A percentile compares a stretch with the other conserved stretches of the same genome.
phyloP scores from a whole-genome alignment of 2,888 invertebrate genomes.

The Koerneria pararmatus region DNA sequence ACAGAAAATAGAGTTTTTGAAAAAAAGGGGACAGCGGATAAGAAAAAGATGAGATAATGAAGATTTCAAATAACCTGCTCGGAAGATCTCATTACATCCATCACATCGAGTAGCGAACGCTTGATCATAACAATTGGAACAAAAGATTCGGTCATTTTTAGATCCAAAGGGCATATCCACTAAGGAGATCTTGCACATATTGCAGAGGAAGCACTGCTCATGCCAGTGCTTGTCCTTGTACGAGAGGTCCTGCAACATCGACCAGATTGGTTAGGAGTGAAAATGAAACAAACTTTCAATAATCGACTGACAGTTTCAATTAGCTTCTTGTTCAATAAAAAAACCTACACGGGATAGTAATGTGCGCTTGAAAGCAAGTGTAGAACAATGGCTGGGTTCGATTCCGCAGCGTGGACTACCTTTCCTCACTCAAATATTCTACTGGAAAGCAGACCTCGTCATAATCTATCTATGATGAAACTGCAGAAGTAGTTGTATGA shows the following conservation, averaged over 20 bases:
- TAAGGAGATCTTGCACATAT: conserved; percentile 89
- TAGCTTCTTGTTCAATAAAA: too few species aligned
- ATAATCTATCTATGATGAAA: too few species aligned
- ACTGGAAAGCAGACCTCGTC: too few species aligned
- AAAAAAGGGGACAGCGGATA: conserved; percentile 12
- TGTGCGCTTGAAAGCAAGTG: too few species aligned
- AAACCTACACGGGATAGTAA: too few species aligned
- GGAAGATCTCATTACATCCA: conserved; percentile 96
- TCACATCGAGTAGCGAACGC: conserved; percentile 98
- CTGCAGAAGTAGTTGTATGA: too few species aligned
- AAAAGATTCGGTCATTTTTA: conserved; percentile 83
- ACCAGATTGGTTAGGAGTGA: not conserved
- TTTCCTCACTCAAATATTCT: too few species aligned
- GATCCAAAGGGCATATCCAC: conserved; percentile 99
- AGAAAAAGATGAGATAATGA: not conserved
- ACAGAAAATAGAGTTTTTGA: conserved; percentile 1
- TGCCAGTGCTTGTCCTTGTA: conserved; percentile 99
- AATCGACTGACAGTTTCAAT: too few species aligned
- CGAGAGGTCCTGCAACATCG: conserved; percentile 82
- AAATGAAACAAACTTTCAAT: too few species aligned
- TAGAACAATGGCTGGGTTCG: too few species aligned
- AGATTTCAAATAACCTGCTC: conserved; percentile 74
- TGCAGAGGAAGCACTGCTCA: conserved; percentile 97
- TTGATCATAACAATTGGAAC: conserved; percentile 97
- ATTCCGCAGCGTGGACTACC: too few species aligned